These are phyloP conservation scores for Saccopteryx bilineata DNA, from an alignment of 2,113 vertebrate species.

Conservation along the genomic window DNA sequence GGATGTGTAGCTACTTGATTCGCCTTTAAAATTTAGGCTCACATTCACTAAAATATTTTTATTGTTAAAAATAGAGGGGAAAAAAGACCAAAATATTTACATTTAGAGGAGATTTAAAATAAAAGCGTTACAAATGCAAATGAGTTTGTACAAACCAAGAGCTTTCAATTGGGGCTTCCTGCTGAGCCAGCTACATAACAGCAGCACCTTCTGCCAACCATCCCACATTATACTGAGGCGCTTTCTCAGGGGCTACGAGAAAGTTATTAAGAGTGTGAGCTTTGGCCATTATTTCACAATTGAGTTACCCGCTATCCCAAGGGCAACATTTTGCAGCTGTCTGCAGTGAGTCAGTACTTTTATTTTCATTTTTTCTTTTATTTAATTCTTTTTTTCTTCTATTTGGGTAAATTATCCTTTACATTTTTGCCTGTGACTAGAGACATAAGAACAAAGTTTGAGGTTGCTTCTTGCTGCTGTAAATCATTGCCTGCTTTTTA, in stretches of 20 bases:
- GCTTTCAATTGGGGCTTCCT: constrained; percentile 65
- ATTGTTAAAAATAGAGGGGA: background rate
- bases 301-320: constrained; percentile 79
- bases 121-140: constrained; percentile 77
- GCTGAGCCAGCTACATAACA: constrained; percentile 52
- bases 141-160: constrained; percentile 48
- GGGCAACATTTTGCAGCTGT: constrained; percentile 80
- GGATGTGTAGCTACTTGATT: background rate
- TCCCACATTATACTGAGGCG: constrained; percentile 57
- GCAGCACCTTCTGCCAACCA: constrained; percentile 77
- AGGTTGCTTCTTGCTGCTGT: constrained; percentile 18
- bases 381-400: constrained; percentile 67
- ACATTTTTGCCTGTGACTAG: constrained; percentile 70
- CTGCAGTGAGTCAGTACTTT: constrained; percentile 72
- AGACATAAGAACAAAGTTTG: constrained; percentile 35
- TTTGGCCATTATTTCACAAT: constrained; percentile 76
- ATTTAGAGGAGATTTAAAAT: constrained; percentile 75
- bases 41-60: constrained; percentile 41
- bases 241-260: constrained; percentile 73
- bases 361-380: constrained; percentile 16
- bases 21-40: background rate
- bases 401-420: constrained; percentile 65
- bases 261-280: constrained; percentile 76
- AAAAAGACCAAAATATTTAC: constrained; percentile 67
- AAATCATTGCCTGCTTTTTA: constrained; percentile 58